Conservation (phyloP, 1,140 invertebrate species). For the Apis florea region DNA sequence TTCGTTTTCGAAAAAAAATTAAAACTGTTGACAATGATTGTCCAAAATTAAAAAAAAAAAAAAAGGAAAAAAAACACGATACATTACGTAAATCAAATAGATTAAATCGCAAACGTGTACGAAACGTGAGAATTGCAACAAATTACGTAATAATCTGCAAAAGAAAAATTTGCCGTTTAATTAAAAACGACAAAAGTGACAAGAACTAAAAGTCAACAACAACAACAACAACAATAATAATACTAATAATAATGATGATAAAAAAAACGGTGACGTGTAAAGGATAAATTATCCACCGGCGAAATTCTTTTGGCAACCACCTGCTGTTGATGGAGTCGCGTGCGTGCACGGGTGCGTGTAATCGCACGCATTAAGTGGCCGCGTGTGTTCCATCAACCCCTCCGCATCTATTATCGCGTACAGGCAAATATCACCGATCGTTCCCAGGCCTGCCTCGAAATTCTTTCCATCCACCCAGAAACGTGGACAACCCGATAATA, state of each 20-base stretch:
- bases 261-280: background rate
- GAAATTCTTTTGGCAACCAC: conserved; percentile 59
- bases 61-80: background rate
- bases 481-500: conserved; percentile 37
- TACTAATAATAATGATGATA: background rate
- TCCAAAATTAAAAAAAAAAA: background rate
- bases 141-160: too few species aligned
- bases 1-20: too few species aligned
- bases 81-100: too few species aligned
- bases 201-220: too few species aligned
- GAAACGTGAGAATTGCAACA: too few species aligned
- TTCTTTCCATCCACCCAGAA: conserved; percentile 22
- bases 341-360: conserved; percentile 66
- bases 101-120: too few species aligned
- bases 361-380: conserved; percentile 62
- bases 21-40: too few species aligned
- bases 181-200: too few species aligned
- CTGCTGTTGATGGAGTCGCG: conserved; percentile 56
- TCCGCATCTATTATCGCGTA: conserved; percentile 39
- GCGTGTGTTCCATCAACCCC: conserved; percentile 55
- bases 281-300: background rate
- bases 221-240: background rate
- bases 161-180: too few species aligned
- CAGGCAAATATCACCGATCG: conserved; percentile 39
- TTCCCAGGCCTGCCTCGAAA: conserved; percentile 49